These are phyloP conservation scores for Stenodera caucasica DNA, from an alignment of 2,888 invertebrate species.

Conservation along the genomic window DNA sequence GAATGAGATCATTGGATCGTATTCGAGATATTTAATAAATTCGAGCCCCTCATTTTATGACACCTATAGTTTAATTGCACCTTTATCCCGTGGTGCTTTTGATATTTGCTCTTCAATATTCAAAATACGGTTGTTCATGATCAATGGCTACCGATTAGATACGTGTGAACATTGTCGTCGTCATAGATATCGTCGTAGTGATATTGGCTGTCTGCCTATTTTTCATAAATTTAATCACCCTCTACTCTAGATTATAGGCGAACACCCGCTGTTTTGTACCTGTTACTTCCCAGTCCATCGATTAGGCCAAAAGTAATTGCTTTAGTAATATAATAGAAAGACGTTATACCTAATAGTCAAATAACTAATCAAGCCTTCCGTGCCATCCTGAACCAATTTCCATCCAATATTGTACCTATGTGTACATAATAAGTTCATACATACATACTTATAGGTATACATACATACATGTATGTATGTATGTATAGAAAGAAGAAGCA, in stretches of 20 bases:
- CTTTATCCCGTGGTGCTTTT: background rate
- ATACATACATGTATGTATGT: background rate
- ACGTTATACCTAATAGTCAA: background rate
- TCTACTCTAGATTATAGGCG: background rate
- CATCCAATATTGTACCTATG: background rate
- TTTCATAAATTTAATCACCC: conserved; percentile 7
- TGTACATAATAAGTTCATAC: background rate
- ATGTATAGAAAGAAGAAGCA: background rate
- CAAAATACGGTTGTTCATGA: background rate
- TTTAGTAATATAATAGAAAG: conserved; percentile 1
- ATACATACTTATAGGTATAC: background rate
- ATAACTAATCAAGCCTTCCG: conserved; percentile 8
- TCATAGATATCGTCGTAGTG: background rate
- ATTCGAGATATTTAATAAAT: background rate
- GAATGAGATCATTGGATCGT: background rate
- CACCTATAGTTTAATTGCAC: background rate
- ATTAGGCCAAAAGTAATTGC: conserved; percentile 3
- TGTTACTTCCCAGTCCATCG: conserved; percentile 7
- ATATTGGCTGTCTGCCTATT: background rate
- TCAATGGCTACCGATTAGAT: background rate
- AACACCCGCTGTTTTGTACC: conserved; percentile 2
- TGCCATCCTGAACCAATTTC: conserved; percentile 6
- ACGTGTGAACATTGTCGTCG: background rate
- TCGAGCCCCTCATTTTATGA: background rate
- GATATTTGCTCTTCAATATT: background rate